Evolutionary conservation across 2,888 invertebrate species (phyloP).

Genomic region (Chydorus sphaericus): DNA sequence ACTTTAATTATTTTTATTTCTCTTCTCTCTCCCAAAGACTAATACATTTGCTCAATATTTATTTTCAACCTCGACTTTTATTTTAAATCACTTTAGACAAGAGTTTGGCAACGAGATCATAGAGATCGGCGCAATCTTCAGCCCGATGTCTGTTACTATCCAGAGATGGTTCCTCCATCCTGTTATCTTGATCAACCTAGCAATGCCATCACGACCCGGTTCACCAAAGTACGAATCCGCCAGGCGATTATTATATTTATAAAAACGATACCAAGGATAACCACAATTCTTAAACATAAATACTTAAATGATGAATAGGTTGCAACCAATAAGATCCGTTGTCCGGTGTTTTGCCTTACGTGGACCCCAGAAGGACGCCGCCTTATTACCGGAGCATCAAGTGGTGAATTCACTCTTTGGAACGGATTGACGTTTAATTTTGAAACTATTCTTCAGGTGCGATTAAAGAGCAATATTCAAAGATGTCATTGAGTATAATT

Average conservation of each 20-base stretch:
- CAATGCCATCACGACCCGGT: slow-evolving; percentile 70
- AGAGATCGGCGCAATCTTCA: slow-evolving; percentile 77
- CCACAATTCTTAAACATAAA: not conserved
- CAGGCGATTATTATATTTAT: no score
- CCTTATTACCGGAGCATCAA: slow-evolving; percentile 94
- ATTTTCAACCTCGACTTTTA: not conserved
- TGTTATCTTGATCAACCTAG: slow-evolving; percentile 87
- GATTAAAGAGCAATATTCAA: not conserved
- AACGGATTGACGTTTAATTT: slow-evolving; percentile 99
- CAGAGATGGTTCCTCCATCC: slow-evolving; percentile 85
- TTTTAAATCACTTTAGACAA: slow-evolving; percentile 40
- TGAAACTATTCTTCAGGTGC: slow-evolving; percentile 96
- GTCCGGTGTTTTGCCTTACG: slow-evolving; percentile 95
- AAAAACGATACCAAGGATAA: no score
- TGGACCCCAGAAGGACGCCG: slow-evolving; percentile 99
- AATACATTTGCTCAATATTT: not conserved
- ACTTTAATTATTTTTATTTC: not conserved
- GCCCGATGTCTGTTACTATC: slow-evolving; percentile 89
- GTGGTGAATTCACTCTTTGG: slow-evolving; percentile 99
- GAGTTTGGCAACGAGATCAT: slow-evolving; percentile 89
- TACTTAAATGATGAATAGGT: slow-evolving; percentile 1
- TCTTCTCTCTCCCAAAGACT: not conserved
- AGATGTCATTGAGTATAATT: not conserved
- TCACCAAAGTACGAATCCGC: slow-evolving; percentile 29
- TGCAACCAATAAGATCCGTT: slow-evolving; percentile 98